Conservation (phyloP, 2,113 vertebrate species). For the Megaleporinus macrocephalus region DNA sequence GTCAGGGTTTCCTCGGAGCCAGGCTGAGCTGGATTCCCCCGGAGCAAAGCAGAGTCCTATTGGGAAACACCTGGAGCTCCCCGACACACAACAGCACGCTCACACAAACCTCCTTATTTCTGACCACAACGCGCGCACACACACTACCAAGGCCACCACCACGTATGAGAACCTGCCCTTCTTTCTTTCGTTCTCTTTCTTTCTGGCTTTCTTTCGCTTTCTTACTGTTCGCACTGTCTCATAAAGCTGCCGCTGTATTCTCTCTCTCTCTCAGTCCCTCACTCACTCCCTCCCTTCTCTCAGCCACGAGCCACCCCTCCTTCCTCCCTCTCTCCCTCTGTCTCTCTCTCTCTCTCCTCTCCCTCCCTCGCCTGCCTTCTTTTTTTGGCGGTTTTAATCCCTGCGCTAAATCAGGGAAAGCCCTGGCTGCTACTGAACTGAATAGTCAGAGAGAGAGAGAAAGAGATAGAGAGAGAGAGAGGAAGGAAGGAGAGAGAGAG, state of each 20-base stretch:
- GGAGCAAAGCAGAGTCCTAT: constrained; percentile 28
- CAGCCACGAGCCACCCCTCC: constrained; percentile 54
- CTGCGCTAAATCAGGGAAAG: constrained; percentile 70
- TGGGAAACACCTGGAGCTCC: constrained; percentile 58
- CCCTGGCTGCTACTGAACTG: constrained; percentile 59
- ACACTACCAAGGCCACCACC: constrained; percentile 10
- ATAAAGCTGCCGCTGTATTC: background rate
- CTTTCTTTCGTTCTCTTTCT: background rate
- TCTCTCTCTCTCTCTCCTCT: constrained; percentile 35
- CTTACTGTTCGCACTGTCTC: constrained; percentile 40
- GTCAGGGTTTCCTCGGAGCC: background rate
- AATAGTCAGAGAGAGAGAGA: constrained; percentile 55
- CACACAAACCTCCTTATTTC: background rate
- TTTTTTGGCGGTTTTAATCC: constrained; percentile 56
- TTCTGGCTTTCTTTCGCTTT: constrained; percentile 30
- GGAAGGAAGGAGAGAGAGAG: constrained; percentile 37
- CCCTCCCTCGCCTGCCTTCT: constrained; percentile 1
- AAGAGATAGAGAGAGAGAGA: constrained; percentile 22
- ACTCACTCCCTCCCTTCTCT: constrained; percentile 65
- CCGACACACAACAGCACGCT: constrained; percentile 31
- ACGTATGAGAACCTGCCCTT: background rate
- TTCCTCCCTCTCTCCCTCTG: constrained; percentile 31
- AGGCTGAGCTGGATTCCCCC: constrained; percentile 50
- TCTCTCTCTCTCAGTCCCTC: constrained; percentile 56
- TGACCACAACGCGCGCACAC: constrained; percentile 37